phyloP scores from a whole-genome alignment of 2,797 vertebrate genomes.

The Leucoraja ocellata region DNA sequence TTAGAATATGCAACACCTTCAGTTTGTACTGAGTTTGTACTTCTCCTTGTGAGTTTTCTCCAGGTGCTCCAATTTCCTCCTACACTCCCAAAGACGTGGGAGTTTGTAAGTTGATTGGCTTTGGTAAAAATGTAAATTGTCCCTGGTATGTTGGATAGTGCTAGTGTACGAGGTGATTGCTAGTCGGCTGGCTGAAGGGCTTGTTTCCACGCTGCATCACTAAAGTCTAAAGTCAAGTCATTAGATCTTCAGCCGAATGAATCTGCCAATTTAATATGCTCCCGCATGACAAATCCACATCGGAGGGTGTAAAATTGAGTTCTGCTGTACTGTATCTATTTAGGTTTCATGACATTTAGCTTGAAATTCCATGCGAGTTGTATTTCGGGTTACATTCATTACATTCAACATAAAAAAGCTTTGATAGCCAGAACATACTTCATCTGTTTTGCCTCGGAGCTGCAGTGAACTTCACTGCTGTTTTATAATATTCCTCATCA shows the following conservation, averaged over 20 bases:
- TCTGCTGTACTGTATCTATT: constrained; percentile 16
- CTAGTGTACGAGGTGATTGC: too few relatives aligned
- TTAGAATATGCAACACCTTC: not conserved
- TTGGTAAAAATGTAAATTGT: too few relatives aligned
- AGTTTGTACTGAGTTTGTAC: not conserved
- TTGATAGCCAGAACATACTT: not conserved
- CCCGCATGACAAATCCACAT: constrained; percentile 14
- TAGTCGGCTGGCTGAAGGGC: too few relatives aligned
- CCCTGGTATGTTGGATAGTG: too few relatives aligned
- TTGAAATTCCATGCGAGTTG: constrained; percentile 14
- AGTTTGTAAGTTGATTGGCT: too few relatives aligned
- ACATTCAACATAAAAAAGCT: not conserved
- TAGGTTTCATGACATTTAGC: not conserved
- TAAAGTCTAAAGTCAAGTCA: not conserved
- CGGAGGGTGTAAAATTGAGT: constrained; percentile 14
- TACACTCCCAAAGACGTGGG: too few relatives aligned
- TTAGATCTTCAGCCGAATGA: not conserved
- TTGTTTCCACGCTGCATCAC: too few relatives aligned
- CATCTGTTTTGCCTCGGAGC: not conserved
- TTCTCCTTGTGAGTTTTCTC: too few relatives aligned
- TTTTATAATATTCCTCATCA: not conserved
- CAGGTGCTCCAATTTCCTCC: too few relatives aligned
- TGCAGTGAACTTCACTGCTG: not conserved
- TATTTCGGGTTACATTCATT: constrained; percentile 17
- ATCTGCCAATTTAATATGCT: constrained; percentile 24